Conservation (phyloP, 1,140 invertebrate species). For the Chironomus tepperi region DNA sequence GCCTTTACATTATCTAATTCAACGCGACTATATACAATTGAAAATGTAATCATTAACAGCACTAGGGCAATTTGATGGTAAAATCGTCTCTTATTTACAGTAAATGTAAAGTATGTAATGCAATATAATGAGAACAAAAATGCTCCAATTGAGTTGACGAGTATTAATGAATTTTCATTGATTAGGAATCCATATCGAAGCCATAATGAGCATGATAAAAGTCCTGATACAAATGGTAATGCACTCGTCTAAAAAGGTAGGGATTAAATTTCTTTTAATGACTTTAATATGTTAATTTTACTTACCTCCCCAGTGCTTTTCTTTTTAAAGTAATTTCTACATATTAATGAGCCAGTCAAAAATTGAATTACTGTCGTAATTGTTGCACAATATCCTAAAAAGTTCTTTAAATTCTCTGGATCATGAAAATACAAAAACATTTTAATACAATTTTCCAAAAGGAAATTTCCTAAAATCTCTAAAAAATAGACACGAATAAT, state of each 20-base stretch:
- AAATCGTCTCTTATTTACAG: constrained; percentile 36
- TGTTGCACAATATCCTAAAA: constrained; percentile 43
- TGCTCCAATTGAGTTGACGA: constrained; percentile 57
- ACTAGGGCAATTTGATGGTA: constrained; percentile 34
- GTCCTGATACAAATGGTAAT: constrained; percentile 65
- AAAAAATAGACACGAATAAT: too few species aligned
- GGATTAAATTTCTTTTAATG: not conserved
- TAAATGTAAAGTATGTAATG: constrained; percentile 50
- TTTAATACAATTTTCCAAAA: not conserved
- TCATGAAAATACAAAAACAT: not conserved
- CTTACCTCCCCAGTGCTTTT: constrained; percentile 33
- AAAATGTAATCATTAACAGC: constrained; percentile 27
- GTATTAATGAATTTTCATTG: constrained; percentile 49
- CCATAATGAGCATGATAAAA: constrained; percentile 60
- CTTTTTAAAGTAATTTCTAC: constrained; percentile 38
- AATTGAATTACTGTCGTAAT: constrained; percentile 60
- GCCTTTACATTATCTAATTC: constrained; percentile 28
- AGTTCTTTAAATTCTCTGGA: not conserved
- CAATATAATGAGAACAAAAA: constrained; percentile 52
- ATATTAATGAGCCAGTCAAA: constrained; percentile 47
- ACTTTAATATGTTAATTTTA: constrained; percentile 29
- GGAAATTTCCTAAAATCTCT: not conserved
- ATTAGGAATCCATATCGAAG: constrained; percentile 59
- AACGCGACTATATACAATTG: constrained; percentile 28
- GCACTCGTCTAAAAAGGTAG: constrained; percentile 51